A percentile compares a stretch with the other conserved stretches of the same genome.
Conservation (phyloP, 2,113 vertebrate genomes). For the Aix galericulata region DNA sequence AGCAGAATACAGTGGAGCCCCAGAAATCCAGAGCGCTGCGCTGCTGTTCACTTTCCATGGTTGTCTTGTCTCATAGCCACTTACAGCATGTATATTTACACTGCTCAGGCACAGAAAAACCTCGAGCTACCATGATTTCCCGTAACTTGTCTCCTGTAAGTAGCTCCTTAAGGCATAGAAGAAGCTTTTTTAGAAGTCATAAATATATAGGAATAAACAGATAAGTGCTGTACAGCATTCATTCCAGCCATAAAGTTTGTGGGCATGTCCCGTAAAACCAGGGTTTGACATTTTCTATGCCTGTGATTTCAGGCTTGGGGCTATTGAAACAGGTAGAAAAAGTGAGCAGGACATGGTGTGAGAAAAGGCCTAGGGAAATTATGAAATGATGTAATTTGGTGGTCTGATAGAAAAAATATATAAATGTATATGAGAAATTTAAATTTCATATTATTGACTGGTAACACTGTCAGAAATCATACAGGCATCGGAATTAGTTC, state of each 20-base stretch:
- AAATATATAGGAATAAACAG: background rate
- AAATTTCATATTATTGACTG: background rate
- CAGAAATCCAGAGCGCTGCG: background rate
- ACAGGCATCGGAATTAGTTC: background rate
- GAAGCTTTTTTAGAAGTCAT: background rate
- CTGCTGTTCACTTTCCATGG: background rate
- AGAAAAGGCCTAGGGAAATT: background rate
- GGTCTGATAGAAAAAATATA: background rate
- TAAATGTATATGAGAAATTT: background rate
- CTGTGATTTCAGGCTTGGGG: background rate
- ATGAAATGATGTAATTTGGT: background rate
- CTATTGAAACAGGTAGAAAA: background rate
- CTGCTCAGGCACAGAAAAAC: background rate
- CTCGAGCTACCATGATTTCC: background rate
- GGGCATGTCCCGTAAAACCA: background rate
- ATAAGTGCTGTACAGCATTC: background rate
- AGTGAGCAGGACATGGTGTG: background rate
- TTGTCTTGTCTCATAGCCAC: background rate
- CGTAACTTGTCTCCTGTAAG: background rate
- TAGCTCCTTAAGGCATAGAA: background rate
- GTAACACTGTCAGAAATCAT: rapidly evolving
- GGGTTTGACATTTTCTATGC: background rate
- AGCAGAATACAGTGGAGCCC: background rate
- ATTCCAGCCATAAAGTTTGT: background rate
- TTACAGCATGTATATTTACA: background rate